These are phyloP conservation scores for Hestina assimilis DNA, from an alignment of 1,140 invertebrate species.

Conservation along the genomic window DNA sequence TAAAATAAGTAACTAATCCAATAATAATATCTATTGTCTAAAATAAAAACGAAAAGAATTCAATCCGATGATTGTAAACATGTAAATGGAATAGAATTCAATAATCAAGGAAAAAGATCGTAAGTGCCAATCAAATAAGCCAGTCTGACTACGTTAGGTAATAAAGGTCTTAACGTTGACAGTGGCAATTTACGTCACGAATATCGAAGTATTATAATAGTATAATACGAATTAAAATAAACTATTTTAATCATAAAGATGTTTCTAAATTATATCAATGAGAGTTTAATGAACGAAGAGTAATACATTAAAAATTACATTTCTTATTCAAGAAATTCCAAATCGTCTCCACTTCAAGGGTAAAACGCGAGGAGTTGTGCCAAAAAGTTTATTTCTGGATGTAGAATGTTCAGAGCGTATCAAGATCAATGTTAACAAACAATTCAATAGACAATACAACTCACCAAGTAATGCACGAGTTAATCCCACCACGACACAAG, in stretches of 20 bases:
- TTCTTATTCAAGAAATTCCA: background rate
- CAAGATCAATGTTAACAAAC: conserved; percentile 49
- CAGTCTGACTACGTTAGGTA: too few relatives aligned
- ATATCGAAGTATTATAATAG: background rate
- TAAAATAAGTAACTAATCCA: background rate
- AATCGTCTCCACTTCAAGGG: conserved; percentile 38
- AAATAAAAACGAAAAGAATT: too few relatives aligned
- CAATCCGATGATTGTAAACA: too few relatives aligned
- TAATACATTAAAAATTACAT: background rate
- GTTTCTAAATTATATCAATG: background rate
- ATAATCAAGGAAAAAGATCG: too few relatives aligned
- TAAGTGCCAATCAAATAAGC: too few relatives aligned
- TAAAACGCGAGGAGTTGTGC: conserved; percentile 40
- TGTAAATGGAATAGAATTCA: too few relatives aligned
- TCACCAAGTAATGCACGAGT: conserved; percentile 48
- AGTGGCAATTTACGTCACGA: background rate
- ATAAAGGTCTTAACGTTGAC: background rate
- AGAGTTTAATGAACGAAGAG: background rate
- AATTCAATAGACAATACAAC: conserved; percentile 27
- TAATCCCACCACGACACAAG: conserved; percentile 52
- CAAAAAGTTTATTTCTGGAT: conserved; percentile 61
- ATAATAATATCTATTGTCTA: too few relatives aligned
- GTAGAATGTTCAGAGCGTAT: conserved; percentile 24
- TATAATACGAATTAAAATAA: background rate
- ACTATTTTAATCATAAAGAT: background rate